Conservation (phyloP, 2,888 invertebrate genomes). For the Andricus quercusramuli region DNA sequence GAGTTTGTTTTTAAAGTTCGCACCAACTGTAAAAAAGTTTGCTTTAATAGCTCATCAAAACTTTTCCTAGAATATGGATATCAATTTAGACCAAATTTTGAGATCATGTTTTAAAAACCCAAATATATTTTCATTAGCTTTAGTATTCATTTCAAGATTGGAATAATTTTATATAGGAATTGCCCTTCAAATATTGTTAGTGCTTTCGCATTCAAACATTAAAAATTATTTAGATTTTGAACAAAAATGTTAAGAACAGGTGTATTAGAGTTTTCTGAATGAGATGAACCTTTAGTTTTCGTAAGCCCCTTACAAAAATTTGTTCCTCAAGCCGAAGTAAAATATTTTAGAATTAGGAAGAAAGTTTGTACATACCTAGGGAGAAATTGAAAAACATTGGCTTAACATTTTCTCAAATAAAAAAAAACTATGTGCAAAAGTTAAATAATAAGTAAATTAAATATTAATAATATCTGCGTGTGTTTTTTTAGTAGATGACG, state of each 20-base stretch:
- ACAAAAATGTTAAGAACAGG: background rate
- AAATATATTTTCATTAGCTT: background rate
- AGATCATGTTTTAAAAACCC: background rate
- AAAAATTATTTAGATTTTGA: background rate
- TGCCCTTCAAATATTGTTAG: background rate
- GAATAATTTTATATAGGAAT: background rate
- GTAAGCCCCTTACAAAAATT: no score
- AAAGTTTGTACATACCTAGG: no score
- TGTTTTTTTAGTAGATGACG: background rate
- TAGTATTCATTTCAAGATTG: background rate
- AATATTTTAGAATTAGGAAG: no score
- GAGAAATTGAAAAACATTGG: no score
- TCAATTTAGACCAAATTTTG: background rate
- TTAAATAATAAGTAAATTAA: no score
- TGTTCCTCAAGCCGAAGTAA: no score
- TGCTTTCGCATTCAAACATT: background rate
- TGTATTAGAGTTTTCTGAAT: background rate
- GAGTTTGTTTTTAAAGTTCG: slow-evolving; percentile 1
- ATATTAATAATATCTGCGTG: background rate
- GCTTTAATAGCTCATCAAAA: background rate
- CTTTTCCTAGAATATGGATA: background rate
- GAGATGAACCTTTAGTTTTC: no score
- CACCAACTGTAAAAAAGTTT: background rate
- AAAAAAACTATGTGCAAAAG: no score
- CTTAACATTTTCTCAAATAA: no score